phyloP scores from a whole-genome alignment of 1,140 invertebrate species.

The Lordiphosa stackelbergi region DNA sequence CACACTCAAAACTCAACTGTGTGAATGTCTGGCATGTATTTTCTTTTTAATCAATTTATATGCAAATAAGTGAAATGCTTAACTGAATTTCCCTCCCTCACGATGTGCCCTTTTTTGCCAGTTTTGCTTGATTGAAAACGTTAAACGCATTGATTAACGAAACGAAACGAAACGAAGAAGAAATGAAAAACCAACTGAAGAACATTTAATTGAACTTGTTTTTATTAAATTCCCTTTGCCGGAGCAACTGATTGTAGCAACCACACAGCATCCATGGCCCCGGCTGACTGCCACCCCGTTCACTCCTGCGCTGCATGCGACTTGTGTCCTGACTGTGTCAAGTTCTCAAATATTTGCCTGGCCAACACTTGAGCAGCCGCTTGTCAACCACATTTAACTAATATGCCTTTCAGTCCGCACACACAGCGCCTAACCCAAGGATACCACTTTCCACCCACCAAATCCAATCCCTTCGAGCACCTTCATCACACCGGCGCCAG shows the following conservation, averaged over 20 bases:
- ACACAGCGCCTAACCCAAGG: neutral
- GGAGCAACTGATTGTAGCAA: conserved; percentile 52
- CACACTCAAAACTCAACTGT: conserved; percentile 58
- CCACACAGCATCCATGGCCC: conserved; percentile 22
- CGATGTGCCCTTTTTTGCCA: conserved; percentile 45
- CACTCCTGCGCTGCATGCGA: too few species aligned
- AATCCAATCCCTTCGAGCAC: conserved; percentile 36
- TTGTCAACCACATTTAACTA: conserved; percentile 57
- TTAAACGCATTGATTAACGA: conserved; percentile 72
- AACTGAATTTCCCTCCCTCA: conserved; percentile 53
- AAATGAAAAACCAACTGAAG: conserved; percentile 27
- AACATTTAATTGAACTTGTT: conserved; percentile 69
- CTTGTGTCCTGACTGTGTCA: neutral
- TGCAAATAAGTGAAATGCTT: conserved; percentile 75
- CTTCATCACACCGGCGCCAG: conserved; percentile 57
- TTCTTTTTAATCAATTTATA: conserved; percentile 76
- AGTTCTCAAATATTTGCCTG: conserved; percentile 54
- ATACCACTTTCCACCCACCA: neutral
- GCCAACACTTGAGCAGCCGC: conserved; percentile 35
- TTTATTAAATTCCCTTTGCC: conserved; percentile 55
- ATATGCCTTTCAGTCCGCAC: conserved; percentile 35
- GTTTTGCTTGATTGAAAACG: conserved; percentile 66
- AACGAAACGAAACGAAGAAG: conserved; percentile 5
- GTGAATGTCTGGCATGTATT: conserved; percentile 55
- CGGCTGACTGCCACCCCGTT: neutral